phyloP scores from a whole-genome alignment of 2,888 invertebrate genomes.

The Eilema sororculum region DNA sequence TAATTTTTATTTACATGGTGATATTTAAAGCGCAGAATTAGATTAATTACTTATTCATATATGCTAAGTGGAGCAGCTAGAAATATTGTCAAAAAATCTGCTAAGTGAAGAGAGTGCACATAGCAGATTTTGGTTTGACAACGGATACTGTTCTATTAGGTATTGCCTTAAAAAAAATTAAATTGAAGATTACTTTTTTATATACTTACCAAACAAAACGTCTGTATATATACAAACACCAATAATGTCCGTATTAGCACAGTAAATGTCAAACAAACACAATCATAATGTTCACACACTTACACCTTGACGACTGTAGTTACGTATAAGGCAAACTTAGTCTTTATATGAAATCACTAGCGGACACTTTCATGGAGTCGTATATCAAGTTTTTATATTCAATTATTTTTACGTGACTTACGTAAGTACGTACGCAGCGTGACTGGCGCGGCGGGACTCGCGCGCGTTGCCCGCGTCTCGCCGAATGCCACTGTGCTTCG shows the following conservation, averaged over 20 bases:
- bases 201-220: constrained; percentile 53
- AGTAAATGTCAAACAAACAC: constrained; percentile 65
- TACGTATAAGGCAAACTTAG: constrained; percentile 18
- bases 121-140: too few species aligned
- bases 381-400: constrained; percentile 47
- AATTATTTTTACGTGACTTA: constrained; percentile 67
- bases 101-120: too few species aligned
- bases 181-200: constrained; percentile 6
- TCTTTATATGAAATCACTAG: constrained; percentile 39
- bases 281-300: constrained; percentile 62
- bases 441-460: constrained; percentile 43
- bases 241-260: constrained; percentile 42
- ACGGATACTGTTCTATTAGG: too few species aligned
- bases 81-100: too few species aligned
- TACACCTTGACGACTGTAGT: constrained; percentile 27
- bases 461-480: constrained; percentile 68
- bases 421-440: constrained; percentile 71
- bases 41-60: too few species aligned
- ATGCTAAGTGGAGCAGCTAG: too few species aligned
- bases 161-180: too few species aligned
- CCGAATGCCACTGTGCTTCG: constrained; percentile 72
- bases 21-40: too few species aligned
- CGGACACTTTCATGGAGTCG: neutral
- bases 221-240: constrained; percentile 35
- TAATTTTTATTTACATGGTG: too few species aligned